Conservation (phyloP, 2,888 invertebrate species). For the Apamea monoglypha region DNA sequence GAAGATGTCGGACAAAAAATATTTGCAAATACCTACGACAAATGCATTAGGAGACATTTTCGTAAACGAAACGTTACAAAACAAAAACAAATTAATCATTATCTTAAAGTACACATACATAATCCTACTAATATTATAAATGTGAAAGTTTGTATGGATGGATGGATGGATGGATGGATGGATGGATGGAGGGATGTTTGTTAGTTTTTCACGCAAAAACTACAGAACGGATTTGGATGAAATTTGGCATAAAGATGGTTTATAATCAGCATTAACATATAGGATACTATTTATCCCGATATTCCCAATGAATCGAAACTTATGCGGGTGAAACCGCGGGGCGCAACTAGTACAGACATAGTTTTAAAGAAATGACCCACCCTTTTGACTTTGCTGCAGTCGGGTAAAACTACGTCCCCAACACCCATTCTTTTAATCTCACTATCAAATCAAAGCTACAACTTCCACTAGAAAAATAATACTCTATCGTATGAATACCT, state of each 20-base stretch:
- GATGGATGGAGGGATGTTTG: too few relatives aligned
- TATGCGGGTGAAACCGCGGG: too few relatives aligned
- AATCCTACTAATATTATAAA: too few relatives aligned
- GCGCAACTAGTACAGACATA: too few relatives aligned
- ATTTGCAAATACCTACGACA: not conserved
- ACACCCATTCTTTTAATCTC: constrained; percentile 1
- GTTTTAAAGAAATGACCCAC: not conserved
- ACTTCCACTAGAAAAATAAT: constrained; percentile 62
- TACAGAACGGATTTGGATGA: too few relatives aligned
- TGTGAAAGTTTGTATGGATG: too few relatives aligned
- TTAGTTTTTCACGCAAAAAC: too few relatives aligned
- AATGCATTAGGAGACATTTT: not conserved
- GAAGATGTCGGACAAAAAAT: not conserved
- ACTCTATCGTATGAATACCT: constrained; percentile 75
- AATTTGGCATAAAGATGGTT: too few relatives aligned
- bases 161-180: too few relatives aligned
- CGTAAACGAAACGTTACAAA: not conserved
- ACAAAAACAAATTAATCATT: not conserved
- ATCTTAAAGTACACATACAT: not conserved
- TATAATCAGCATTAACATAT: too few relatives aligned
- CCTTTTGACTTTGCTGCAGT: not conserved
- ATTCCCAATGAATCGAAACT: too few relatives aligned
- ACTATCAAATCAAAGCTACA: constrained; percentile 54
- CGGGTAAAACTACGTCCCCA: not conserved
- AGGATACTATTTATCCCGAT: too few relatives aligned